Evolutionary conservation across 2,797 vertebrate species (phyloP).

Genomic region (Acipenser ruthenus): DNA sequence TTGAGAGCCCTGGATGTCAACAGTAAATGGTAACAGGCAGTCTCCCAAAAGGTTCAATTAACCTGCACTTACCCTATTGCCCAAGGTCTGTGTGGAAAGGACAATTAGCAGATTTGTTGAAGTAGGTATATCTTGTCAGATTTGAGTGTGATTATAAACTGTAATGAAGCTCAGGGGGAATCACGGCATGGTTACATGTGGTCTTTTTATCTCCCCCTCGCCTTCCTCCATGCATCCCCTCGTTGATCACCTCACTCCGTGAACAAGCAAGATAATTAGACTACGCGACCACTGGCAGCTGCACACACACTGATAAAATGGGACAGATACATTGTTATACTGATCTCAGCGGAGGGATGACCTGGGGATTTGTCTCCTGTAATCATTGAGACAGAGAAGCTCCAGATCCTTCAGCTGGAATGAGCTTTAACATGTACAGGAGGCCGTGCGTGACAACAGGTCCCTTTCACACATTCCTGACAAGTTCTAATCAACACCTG

Average conservation of each 20-base stretch:
- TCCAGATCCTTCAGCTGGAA: conserved; percentile 46
- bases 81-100: conserved; percentile 35
- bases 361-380: conserved; percentile 46
- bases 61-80: conserved; percentile 57
- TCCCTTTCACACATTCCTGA: conserved; percentile 50
- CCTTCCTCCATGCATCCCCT: conserved; percentile 32
- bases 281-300: conserved; percentile 53
- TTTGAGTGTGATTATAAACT: conserved; percentile 36
- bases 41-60: conserved; percentile 69
- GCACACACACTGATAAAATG: conserved; percentile 38
- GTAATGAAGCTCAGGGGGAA: conserved; percentile 24
- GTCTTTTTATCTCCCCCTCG: conserved; percentile 34
- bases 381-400: conserved; percentile 33
- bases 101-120: conserved; percentile 63
- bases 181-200: conserved; percentile 6
- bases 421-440: conserved; percentile 47
- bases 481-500: conserved; percentile 60
- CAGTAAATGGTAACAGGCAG: conserved; percentile 44
- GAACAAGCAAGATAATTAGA: conserved; percentile 62
- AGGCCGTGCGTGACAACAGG: conserved; percentile 48
- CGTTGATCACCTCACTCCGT: conserved; percentile 37
- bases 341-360: conserved; percentile 26
- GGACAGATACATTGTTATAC: conserved; percentile 22
- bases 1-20: conserved; percentile 45
- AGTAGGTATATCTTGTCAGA: conserved; percentile 32